Base-by-base conservation (phyloP, 1,140 invertebrate species). In the Carposina sasakii region DNA sequence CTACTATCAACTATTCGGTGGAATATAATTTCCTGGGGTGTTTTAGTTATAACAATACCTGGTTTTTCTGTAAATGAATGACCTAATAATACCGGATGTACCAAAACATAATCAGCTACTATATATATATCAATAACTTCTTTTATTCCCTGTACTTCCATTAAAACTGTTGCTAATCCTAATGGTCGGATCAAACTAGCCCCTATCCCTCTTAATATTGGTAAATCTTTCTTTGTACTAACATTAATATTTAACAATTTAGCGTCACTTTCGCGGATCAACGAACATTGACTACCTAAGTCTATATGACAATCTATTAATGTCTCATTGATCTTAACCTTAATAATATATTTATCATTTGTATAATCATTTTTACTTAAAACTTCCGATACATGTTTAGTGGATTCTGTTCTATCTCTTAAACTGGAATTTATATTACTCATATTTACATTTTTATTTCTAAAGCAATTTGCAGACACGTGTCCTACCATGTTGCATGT, bases 51-150 rank as follows among this genome's bases (percentile, higher is more conserved):
- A 20, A 39, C 17, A 16, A 48, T 48, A 15, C 26, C 34, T 3
- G 45, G 34, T 48, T n/a, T n/a, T 52, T 69, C 60, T 0, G 66
- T 69, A 34, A 66, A 63, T 0, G 54, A 52, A 36, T 69, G 66
- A 0, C 63, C 63, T 52, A 69, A 45, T 16, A 70, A n/a, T 12
- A 62, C 51, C 0, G 58, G 33, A n/a, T 62, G 39, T 8, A 28
- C 47, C 2, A 64, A 9, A 0, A 64, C 52, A n/a, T 62, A 48
- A 34, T 70, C 61, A 1, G 60, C 46, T 1, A 64, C 59, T 10
- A 70, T 48, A 26, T 54, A 60, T n/a, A 67, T 44, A 1, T 67
- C 46, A 17, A 57, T 34, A 21, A 12, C 34, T 31, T 58, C 51
- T 28, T 41, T 48, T 28, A 63, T 52, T 17, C 37, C 49, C 53